Evolutionary conservation across 2,797 vertebrate genomes (phyloP), one percentile per base, ranked within the genome.

Genomic region (Poecilia velifera): DNA sequence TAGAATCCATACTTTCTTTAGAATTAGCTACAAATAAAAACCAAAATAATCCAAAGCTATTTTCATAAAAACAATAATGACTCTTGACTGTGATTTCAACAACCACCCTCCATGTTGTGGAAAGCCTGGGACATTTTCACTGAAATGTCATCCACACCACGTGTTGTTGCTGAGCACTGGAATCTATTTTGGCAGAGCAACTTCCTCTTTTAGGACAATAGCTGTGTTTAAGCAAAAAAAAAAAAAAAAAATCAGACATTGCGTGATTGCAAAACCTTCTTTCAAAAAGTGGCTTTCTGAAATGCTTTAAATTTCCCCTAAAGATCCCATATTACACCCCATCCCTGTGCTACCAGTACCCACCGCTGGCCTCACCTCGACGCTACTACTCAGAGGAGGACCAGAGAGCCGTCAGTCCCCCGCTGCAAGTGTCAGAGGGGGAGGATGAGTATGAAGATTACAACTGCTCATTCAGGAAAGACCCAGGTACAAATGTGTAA

Each of bases 351-450:
- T 95, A 97, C 90, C 96, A 94, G 41, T 94, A 93, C 84, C 97
- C 91, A 0, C 31, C 95, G 5, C 73, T 92, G 6, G 43, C 84
- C 70, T 93, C 97, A 45, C 95, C 97, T 14, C 94, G 89, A 0
- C 96, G 96, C 81, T 97, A 95, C 92, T 98, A 97, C 87, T 97
- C 98, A 28, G 98, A 98, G 2, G 98, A 97, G 79, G 98, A 98
- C 77, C 97, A 98, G 39, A 95, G 90, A 89, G 90, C 66, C 64
- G 72, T 88, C 73, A 96, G 7, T 66, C 97, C 97, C 4, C 97
- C 97, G 0, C 80, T 99, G n/a, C 97, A 99, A 89, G 97, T 99
- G 13, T 99, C 98, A 22, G 98, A 99, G 12, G 94, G 93, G 31
- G 98, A 99, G 78, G 96, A 95, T 39, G 94, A 97, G 3, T 89